Conservation (phyloP, 2,888 invertebrate species). For the Lumbricus terrestris region DNA sequence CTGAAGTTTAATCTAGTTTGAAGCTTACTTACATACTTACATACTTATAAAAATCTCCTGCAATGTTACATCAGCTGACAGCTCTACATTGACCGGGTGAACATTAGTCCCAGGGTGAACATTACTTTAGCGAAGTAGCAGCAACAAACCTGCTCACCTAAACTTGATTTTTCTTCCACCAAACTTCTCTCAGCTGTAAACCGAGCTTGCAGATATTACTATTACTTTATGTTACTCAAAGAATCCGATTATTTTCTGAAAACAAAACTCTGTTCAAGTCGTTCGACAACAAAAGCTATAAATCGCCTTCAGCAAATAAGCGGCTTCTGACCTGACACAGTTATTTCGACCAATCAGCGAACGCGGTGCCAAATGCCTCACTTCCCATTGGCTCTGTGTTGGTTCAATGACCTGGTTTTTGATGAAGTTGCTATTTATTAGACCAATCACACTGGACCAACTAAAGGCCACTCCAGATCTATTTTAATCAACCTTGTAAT, state of each 20-base stretch:
- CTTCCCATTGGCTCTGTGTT: background rate
- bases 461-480: background rate
- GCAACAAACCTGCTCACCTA: background rate
- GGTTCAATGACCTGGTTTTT: background rate
- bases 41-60: background rate
- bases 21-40: background rate
- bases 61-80: background rate
- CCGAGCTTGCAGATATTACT: background rate
- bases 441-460: background rate
- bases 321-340: background rate
- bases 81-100: background rate
- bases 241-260: background rate
- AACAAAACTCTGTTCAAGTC: background rate
- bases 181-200: background rate
- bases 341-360: background rate
- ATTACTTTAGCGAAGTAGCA: too few relatives aligned
- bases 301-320: background rate
- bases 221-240: background rate
- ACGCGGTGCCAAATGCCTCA: background rate
- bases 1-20: background rate
- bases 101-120: too few relatives aligned
- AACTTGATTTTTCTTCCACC: background rate
- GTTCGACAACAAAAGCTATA: constrained; percentile 10
- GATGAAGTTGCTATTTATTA: background rate
- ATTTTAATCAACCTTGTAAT: background rate